Conservation (phyloP, 2,797 vertebrate species). For the Syngnathus acus region DNA sequence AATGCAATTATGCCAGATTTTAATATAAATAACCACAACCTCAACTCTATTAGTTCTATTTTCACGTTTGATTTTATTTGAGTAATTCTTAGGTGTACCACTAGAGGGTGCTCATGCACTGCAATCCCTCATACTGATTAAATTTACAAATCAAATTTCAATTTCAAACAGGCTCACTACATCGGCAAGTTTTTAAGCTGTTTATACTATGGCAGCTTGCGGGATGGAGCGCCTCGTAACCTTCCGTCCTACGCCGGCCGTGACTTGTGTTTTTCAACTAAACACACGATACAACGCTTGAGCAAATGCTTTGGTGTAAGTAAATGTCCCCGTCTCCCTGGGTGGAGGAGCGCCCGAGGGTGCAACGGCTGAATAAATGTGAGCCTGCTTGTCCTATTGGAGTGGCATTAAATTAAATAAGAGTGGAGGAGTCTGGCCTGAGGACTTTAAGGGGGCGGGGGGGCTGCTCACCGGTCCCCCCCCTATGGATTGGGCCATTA, state of each 20-base stretch:
- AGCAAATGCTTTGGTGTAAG: slow-evolving; percentile 64
- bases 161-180: slow-evolving; percentile 31
- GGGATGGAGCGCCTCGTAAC: slow-evolving; percentile 23
- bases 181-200: slow-evolving; percentile 22
- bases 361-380: slow-evolving; percentile 72
- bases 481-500: slow-evolving; percentile 72
- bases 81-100: too few relatives aligned
- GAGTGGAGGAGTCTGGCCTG: slow-evolving; percentile 61
- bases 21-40: too few relatives aligned
- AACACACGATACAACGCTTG: slow-evolving; percentile 60
- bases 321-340: slow-evolving; percentile 72
- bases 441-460: slow-evolving; percentile 53
- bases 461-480: slow-evolving; percentile 57
- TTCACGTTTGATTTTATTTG: too few relatives aligned
- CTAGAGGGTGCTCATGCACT: too few relatives aligned
- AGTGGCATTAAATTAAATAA: slow-evolving; percentile 82
- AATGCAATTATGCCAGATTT: too few relatives aligned
- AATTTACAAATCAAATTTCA: too few relatives aligned
- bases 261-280: slow-evolving; percentile 54
- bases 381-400: slow-evolving; percentile 75
- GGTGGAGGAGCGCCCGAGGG: slow-evolving; percentile 58
- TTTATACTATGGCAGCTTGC: slow-evolving; percentile 49
- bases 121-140: too few relatives aligned
- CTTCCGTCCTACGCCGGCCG: not conserved
- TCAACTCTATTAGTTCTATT: too few relatives aligned